Base-by-base conservation (phyloP, 2,888 invertebrate species). In the Nyleta sp. region DNA sequence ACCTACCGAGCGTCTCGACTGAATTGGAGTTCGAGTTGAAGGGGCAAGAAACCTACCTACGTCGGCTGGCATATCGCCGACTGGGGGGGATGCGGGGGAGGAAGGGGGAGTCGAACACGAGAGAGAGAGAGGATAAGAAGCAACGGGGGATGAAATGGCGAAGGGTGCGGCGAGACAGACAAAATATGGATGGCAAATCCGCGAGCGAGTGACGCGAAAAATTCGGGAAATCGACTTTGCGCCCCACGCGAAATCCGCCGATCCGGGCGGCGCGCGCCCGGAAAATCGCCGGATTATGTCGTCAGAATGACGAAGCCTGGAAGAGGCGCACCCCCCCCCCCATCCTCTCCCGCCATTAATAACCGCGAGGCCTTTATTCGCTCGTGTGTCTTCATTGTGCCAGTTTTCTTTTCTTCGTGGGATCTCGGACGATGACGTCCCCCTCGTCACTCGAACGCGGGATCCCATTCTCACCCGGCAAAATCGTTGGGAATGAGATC, bases 181-280 rank as follows among this genome's bases (percentile, higher is more conserved):
- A 60, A 74, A 74, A 74, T 74, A 74, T 74, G 65, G 73, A 74
- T 67, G 67, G 73, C 44, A 73, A 74, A 74, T 74, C 73, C 64
- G 73, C 50, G 33, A 60, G 20, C 73, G 65, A 65, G 73, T 74
- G 65, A 65, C 65, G 65, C 67, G 67, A 74, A 59, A 74, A 73
- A 73, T 65, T 73, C 65, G 57, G 46, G 28, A 59, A 73, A 73
- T 73, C 73, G 73, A 65, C 73, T 73, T 73, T 73, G 50, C 64
- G 28, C 52, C 64, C 55, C 52, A 52, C 40, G 59, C 59, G 50
- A 50, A 68, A 70, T 52, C 50, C 40, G 59, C 20, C 44, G 60
- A 71, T 57, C 42, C 48, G 31, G 31, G 38, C 59, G 68, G 38
- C 24, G 57, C 38, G 42, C 52, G 24, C n/a, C 48, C 40, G 40